Evolutionary conservation across 2,113 vertebrate species (phyloP).

Genomic region (Eulemur macaco): DNA sequence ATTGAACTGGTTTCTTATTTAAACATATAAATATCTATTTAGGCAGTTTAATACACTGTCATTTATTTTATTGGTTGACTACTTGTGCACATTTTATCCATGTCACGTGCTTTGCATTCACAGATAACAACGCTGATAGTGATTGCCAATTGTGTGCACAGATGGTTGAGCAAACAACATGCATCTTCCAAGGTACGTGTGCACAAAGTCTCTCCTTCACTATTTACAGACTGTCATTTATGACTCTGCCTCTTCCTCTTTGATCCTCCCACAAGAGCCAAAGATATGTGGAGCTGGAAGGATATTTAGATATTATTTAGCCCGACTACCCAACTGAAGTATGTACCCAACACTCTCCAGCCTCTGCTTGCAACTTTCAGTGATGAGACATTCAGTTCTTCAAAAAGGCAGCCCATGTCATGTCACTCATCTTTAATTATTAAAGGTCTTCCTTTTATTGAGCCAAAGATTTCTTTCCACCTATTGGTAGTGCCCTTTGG

Average conservation of each 20-base stretch:
- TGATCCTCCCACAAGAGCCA: neutral
- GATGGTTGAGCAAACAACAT: conserved; percentile 26
- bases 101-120: conserved; percentile 36
- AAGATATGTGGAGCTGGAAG: neutral
- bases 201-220: neutral
- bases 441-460: neutral
- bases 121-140: conserved; percentile 28
- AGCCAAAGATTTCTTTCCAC: neutral
- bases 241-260: neutral
- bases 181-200: neutral
- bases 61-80: conserved; percentile 62
- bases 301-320: neutral
- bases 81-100: conserved; percentile 19
- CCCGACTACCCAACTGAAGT: neutral
- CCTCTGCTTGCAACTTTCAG: neutral
- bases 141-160: conserved; percentile 32
- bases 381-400: neutral
- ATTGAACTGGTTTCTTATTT: conserved; percentile 59
- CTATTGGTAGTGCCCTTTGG: neutral
- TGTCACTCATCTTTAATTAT: neutral
- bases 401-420: neutral
- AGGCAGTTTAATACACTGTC: conserved; percentile 27
- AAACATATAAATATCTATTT: conserved; percentile 70
- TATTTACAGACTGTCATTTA: neutral
- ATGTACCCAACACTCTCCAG: neutral